Conservation (phyloP, 37 sponge, comb jelly and placozoan species). For the Beroe forskalii region DNA sequence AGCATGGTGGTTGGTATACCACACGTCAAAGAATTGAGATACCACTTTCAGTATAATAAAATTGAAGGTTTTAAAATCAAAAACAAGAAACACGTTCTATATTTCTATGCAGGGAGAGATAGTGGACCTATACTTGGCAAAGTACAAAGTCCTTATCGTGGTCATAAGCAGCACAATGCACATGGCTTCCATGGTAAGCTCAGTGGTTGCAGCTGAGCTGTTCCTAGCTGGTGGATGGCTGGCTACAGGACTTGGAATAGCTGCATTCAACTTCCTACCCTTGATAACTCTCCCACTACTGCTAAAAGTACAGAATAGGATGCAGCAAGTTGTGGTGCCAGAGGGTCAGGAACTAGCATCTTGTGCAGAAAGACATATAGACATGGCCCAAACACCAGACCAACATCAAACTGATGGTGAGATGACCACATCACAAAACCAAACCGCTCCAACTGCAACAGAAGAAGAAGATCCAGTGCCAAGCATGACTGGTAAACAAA, state of each 20-base stretch:
- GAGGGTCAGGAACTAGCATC: background rate
- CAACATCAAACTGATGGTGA: background rate
- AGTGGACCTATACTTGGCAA: background rate
- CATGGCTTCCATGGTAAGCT: background rate
- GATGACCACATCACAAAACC: background rate
- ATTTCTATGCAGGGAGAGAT: conserved; percentile 56
- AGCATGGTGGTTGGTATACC: too few relatives aligned
- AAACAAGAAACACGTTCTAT: too few relatives aligned
- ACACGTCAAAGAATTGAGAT: too few relatives aligned
- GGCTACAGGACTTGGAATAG: background rate
- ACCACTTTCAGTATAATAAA: too few relatives aligned
- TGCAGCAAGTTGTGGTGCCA: too few relatives aligned
- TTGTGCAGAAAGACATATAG: too few relatives aligned
- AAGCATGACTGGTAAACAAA: background rate
- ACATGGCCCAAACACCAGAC: too few relatives aligned
- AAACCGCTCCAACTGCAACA: background rate
- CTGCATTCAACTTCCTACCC: background rate
- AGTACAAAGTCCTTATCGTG: background rate
- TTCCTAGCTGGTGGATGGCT: conserved; percentile 31
- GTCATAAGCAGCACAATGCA: background rate
- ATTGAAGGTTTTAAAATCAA: too few relatives aligned
- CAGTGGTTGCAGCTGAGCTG: background rate
- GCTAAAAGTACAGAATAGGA: background rate
- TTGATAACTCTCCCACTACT: background rate
- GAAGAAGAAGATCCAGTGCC: background rate